phyloP scores from a whole-genome alignment of 2,888 invertebrate genomes.

The Platynereis dumerilii region DNA sequence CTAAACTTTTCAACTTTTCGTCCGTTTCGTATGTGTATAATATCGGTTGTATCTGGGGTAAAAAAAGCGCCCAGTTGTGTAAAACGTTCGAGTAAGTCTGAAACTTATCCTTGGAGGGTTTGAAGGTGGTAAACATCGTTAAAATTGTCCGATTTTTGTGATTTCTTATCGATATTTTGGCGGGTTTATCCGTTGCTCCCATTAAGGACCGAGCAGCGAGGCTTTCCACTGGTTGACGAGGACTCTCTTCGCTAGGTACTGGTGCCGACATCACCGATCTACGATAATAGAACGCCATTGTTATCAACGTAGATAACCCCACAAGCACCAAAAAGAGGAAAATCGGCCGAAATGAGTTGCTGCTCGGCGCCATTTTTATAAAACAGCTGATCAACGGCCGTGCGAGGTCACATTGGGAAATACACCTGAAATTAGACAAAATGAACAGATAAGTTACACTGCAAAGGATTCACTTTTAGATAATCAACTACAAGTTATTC shows the following conservation, averaged over 20 bases:
- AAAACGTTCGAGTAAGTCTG: constrained; percentile 6
- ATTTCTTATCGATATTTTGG: too few relatives aligned
- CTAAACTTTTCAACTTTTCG: background rate
- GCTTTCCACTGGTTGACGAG: too few relatives aligned
- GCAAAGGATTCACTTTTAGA: too few relatives aligned
- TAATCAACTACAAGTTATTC: too few relatives aligned
- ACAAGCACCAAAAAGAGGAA: background rate
- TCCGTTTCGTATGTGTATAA: background rate
- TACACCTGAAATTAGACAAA: too few relatives aligned
- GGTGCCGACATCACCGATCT: too few relatives aligned
- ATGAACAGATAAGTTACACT: too few relatives aligned
- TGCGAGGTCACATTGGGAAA: too few relatives aligned
- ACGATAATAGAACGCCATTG: background rate
- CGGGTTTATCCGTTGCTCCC: too few relatives aligned
- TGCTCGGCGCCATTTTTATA: background rate
- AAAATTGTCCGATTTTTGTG: background rate
- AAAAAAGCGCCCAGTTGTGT: background rate
- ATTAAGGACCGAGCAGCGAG: too few relatives aligned
- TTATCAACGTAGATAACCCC: background rate
- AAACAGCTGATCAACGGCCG: too few relatives aligned
- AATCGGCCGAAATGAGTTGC: background rate
- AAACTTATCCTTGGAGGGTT: background rate
- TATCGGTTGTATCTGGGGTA: background rate
- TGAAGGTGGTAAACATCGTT: constrained; percentile 6
- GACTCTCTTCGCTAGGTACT: too few relatives aligned